Percentiles rank a stretch among this genome's conserved stretches.
Conservation (phyloP, 1,140 invertebrate species). For the Aphis craccivora region DNA sequence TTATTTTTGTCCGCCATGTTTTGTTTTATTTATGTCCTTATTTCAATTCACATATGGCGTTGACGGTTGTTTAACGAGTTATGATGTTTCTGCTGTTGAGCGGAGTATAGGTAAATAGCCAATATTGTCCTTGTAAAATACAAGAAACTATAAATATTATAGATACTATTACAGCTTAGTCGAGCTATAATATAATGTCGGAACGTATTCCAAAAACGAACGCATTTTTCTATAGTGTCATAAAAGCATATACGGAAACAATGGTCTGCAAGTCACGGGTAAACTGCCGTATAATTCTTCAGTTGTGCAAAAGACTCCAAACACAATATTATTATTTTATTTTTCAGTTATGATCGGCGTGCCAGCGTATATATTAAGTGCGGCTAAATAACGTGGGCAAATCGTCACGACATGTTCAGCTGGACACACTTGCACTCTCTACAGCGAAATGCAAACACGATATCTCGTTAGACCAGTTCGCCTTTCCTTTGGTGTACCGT, state of each 20-base stretch:
- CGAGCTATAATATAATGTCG: not conserved
- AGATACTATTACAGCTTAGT: not conserved
- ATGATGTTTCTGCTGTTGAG: not conserved
- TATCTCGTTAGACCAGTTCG: conserved; percentile 40
- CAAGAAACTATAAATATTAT: not conserved
- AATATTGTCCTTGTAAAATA: conserved; percentile 6
- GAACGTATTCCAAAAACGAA: not conserved
- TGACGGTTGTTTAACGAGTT: not conserved
- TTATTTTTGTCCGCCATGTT: conserved; percentile 12
- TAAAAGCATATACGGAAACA: not conserved
- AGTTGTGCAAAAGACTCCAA: not conserved
- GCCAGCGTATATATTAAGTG: not conserved
- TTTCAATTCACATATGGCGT: not conserved
- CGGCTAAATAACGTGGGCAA: not conserved
- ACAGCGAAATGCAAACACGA: conserved; percentile 27
- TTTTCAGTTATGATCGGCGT: not conserved
- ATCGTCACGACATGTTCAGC: not conserved
- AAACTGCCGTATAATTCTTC: no score
- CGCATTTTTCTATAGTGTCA: not conserved
- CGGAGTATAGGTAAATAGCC: not conserved
- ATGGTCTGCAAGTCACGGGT: not conserved
- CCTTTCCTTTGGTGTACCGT: conserved; percentile 39
- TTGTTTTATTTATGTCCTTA: not conserved
- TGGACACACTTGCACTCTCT: conserved; percentile 39
- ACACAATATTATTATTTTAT: not conserved